These are phyloP conservation scores for Lepus europaeus DNA, from an alignment of 2,113 vertebrate genomes.

Conservation along the genomic window DNA sequence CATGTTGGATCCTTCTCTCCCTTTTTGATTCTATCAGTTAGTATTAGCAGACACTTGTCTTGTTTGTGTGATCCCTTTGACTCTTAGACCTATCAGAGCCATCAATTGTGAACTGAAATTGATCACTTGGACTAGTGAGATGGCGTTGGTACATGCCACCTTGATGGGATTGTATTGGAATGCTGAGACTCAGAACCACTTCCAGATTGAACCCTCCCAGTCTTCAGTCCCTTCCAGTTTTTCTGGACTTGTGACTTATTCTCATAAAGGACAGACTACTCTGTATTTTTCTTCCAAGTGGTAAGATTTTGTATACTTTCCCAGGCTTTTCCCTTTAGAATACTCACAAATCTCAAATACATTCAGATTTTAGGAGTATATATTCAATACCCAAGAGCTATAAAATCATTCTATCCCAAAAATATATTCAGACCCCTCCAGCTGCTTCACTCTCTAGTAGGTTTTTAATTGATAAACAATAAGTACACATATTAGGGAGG, in stretches of 20 bases:
- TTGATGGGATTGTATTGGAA: too few relatives aligned
- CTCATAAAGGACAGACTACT: neutral
- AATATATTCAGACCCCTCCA: neutral
- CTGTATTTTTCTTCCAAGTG: neutral
- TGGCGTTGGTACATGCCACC: too few relatives aligned
- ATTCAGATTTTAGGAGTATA: neutral
- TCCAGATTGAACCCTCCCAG: neutral
- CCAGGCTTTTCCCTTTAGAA: neutral
- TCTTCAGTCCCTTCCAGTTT: neutral
- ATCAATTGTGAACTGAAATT: too few relatives aligned
- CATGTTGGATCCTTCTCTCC: too few relatives aligned
- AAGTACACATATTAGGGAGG: too few relatives aligned
- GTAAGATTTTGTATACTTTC: neutral
- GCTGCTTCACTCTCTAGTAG: neutral
- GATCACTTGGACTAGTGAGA: too few relatives aligned
- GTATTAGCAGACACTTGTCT: too few relatives aligned
- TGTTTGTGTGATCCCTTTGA: too few relatives aligned
- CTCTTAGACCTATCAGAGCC: too few relatives aligned
- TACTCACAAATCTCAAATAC: conserved; percentile 25
- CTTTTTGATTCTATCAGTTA: too few relatives aligned
- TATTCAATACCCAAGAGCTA: neutral
- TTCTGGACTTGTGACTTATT: neutral
- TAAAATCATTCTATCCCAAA: neutral
- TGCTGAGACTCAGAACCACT: too few relatives aligned
- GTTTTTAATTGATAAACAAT: neutral